Evolutionary conservation across 2,797 vertebrate genomes (phyloP).

Genomic region (Hydrolagus colliei): DNA sequence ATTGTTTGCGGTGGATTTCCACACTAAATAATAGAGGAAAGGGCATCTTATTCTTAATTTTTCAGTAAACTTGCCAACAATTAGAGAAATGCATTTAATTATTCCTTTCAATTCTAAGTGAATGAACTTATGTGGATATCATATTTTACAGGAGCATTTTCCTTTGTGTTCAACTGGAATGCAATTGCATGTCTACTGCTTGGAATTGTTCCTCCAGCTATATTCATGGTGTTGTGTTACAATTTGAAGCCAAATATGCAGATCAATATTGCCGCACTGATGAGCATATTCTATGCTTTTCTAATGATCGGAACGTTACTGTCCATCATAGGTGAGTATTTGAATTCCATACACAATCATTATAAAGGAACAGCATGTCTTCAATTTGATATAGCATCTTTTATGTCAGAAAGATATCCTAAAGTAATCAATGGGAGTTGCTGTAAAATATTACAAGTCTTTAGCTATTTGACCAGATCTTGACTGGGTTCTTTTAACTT

Average conservation of each 20-base stretch:
- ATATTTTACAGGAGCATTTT: slow-evolving; percentile 57
- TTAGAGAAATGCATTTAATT: no score
- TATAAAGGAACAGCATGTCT: background rate
- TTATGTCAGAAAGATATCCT: no score
- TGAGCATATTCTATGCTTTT: slow-evolving; percentile 68
- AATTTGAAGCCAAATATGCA: slow-evolving; percentile 55
- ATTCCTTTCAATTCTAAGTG: no score
- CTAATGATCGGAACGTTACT: slow-evolving; percentile 70
- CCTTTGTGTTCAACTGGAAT: slow-evolving; percentile 53
- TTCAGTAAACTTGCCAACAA: no score
- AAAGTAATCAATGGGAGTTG: no score
- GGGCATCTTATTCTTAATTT: background rate
- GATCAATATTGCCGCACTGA: slow-evolving; percentile 58
- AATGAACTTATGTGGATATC: background rate
- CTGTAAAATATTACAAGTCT: background rate
- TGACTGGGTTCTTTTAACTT: background rate
- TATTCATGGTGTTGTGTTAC: slow-evolving; percentile 66
- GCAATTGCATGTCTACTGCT: slow-evolving; percentile 55
- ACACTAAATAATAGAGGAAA: background rate
- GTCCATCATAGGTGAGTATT: slow-evolving; percentile 60
- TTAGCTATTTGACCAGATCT: background rate
- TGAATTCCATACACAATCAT: background rate
- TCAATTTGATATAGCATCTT: no score
- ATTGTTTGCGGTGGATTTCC: background rate
- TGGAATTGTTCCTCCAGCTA: slow-evolving; percentile 52